A percentile compares a stretch with the other conserved stretches of the same genome.
Conservation (phyloP, 2,888 invertebrate genomes). For the Drosophila acutilabella region DNA sequence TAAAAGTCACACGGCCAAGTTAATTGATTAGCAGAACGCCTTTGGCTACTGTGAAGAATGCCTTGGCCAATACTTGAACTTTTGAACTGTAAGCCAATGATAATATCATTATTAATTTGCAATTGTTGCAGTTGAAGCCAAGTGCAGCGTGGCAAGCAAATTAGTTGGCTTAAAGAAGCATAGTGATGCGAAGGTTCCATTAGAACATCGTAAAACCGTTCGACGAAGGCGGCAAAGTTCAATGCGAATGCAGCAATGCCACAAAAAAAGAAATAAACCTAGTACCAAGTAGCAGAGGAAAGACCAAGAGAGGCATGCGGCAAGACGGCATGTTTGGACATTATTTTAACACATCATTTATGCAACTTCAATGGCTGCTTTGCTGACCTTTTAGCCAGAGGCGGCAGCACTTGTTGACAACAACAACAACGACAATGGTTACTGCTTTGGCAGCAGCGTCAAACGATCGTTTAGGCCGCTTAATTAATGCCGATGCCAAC, state of each 20-base stretch:
- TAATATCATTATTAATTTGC: conserved; percentile 62
- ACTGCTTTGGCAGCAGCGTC: conserved; percentile 23
- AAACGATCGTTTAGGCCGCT: conserved; percentile 57
- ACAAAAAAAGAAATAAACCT: conserved; percentile 20
- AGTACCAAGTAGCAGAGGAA: neutral
- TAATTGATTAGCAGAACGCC: conserved; percentile 55
- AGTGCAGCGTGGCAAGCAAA: conserved; percentile 36
- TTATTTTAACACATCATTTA: conserved; percentile 71
- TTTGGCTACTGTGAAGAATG: conserved; percentile 45
- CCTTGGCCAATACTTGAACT: conserved; percentile 57
- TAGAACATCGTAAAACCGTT: conserved; percentile 48
- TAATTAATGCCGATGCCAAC: conserved; percentile 67
- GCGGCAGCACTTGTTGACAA: conserved; percentile 34
- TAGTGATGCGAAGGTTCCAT: conserved; percentile 38
- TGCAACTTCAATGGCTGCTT: conserved; percentile 60
- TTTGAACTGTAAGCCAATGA: conserved; percentile 27
- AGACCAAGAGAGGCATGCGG: neutral
- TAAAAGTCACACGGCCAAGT: conserved; percentile 32
- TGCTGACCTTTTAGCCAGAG: conserved; percentile 65
- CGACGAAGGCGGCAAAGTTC: conserved; percentile 66
- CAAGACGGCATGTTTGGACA: conserved; percentile 43
- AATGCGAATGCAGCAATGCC: conserved; percentile 64
- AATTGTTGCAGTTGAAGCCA: conserved; percentile 52
- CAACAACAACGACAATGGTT: conserved; percentile 17
- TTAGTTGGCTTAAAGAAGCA: conserved; percentile 39